A percentile compares a stretch with the other conserved stretches of the same genome.
Conservation (phyloP, 2,113 vertebrate species). For the Daubentonia madagascariensis region DNA sequence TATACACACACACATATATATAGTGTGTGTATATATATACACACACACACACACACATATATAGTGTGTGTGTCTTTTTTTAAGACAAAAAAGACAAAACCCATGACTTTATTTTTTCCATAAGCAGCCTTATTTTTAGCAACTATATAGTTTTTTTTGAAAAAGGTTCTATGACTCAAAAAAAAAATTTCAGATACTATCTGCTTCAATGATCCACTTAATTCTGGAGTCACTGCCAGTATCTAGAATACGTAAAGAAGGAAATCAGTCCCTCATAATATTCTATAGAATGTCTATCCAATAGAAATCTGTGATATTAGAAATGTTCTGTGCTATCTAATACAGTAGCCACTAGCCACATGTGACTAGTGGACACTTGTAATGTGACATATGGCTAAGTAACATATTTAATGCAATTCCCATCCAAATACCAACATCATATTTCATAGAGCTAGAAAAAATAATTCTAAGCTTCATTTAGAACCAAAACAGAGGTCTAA, state of each 20-base stretch:
- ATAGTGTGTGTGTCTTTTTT: no score
- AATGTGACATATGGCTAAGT: not conserved
- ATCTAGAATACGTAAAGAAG: not conserved
- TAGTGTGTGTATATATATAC: no score
- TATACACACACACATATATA: not conserved
- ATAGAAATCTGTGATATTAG: not conserved
- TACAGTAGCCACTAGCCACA: not conserved
- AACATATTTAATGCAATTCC: no score
- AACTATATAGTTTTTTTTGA: not conserved
- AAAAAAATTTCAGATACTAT: not conserved
- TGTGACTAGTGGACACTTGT: not conserved
- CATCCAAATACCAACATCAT: no score
- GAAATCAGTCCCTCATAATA: not conserved
- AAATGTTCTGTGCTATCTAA: not conserved
- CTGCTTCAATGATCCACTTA: not conserved
- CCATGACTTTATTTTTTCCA: not conserved
- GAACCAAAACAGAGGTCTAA: no score
- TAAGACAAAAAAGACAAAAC: not conserved
- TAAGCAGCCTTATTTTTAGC: not conserved
- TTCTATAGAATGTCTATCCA: not conserved
- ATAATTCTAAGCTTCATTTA: no score
- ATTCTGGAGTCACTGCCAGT: not conserved
- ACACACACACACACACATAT: no score
- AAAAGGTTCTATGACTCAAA: not conserved
- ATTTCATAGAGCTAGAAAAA: no score